These are phyloP conservation scores for Perca flavescens DNA, from an alignment of 2,113 vertebrate species.

Conservation along the genomic window DNA sequence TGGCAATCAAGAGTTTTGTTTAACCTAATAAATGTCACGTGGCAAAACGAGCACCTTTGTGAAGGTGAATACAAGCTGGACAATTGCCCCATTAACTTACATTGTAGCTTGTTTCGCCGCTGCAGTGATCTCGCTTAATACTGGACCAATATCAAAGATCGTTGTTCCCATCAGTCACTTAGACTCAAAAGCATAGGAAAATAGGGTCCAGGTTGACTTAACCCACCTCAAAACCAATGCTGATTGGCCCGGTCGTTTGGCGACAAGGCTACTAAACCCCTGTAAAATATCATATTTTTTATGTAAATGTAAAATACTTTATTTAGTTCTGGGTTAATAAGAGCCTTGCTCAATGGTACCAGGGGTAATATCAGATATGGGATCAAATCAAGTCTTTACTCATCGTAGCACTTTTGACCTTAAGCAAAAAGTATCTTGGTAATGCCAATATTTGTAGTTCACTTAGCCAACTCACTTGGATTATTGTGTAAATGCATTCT, in stretches of 20 bases:
- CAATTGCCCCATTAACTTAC: too few species aligned
- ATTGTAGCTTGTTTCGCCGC: too few species aligned
- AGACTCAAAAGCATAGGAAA: too few species aligned
- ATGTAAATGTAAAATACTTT: neutral
- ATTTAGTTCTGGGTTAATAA: neutral
- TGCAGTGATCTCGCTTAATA: too few species aligned
- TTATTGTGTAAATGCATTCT: neutral
- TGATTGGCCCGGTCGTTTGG: too few species aligned
- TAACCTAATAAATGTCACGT: too few species aligned
- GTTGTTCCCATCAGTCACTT: too few species aligned
- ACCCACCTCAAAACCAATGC: too few species aligned
- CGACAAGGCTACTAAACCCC: too few species aligned
- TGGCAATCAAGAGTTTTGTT: neutral
- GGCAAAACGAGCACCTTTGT: too few species aligned
- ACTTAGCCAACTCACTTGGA: neutral
- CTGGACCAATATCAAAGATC: too few species aligned
- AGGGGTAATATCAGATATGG: neutral
- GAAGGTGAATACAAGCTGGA: too few species aligned
- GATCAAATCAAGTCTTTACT: neutral
- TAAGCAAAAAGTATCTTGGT: neutral
- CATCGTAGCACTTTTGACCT: neutral
- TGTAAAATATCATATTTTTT: neutral
- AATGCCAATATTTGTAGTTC: neutral
- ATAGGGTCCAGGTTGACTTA: neutral
- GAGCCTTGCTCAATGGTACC: neutral